A percentile compares a stretch with the other conserved stretches of the same genome.
These are phyloP conservation scores for Psephotus haematonotus DNA, from an alignment of 2,113 vertebrate species.

Conservation along the genomic window DNA sequence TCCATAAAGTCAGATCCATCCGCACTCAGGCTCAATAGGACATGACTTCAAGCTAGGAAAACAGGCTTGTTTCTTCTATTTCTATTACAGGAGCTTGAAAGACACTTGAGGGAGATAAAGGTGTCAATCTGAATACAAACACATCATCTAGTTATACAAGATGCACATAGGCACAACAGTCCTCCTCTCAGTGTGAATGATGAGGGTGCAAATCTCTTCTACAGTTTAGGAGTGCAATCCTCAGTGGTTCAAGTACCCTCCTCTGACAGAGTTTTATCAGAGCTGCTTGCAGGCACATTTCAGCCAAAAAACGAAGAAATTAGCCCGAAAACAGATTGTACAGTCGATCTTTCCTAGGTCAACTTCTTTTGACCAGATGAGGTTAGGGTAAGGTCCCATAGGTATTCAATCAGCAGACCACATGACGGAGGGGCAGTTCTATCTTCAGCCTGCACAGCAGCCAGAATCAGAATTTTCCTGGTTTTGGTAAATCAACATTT, in stretches of 20 bases:
- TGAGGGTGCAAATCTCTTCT: accelerated
- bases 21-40: background rate
- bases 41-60: background rate
- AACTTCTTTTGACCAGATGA: background rate
- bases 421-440: background rate
- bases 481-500: background rate
- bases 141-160: background rate
- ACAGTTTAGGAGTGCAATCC: background rate
- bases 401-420: background rate
- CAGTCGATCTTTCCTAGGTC: background rate
- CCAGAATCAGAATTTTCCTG: background rate
- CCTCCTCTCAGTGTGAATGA: background rate
- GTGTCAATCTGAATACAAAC: background rate
- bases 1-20: background rate
- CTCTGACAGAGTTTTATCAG: background rate
- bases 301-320: background rate
- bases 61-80: background rate
- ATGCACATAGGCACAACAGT: background rate
- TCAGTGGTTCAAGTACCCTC: accelerated
- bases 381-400: background rate
- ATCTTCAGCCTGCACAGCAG: background rate
- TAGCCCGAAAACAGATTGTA: background rate
- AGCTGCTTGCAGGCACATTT: background rate
- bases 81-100: background rate
- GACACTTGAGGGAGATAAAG: background rate